These are phyloP conservation scores for Ploceus nigricollis DNA, from an alignment of 2,113 vertebrate species.

Conservation along the genomic window DNA sequence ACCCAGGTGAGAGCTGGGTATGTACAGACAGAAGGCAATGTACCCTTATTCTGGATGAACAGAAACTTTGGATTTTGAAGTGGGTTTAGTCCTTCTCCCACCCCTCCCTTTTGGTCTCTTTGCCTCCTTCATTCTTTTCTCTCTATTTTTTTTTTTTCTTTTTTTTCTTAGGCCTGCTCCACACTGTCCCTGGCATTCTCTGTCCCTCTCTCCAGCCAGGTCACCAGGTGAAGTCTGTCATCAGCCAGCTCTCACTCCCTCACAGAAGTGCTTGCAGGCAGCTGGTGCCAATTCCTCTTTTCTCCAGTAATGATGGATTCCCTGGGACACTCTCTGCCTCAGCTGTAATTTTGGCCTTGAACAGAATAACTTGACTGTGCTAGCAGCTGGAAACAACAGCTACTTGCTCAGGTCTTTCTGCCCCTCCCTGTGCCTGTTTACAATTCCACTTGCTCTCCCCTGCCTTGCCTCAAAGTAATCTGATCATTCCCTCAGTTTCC, in stretches of 20 bases:
- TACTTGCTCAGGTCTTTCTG: not conserved
- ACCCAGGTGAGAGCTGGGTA: rapidly evolving
- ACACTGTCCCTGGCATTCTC: not conserved
- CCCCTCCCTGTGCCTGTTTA: not conserved
- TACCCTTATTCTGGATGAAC: not conserved
- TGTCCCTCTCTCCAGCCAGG: not conserved
- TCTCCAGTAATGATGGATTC: not conserved
- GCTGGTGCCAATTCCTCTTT: not conserved
- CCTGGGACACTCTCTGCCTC: not conserved
- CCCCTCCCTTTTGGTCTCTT: not conserved
- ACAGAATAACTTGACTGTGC: not conserved
- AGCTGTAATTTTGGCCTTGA: slow-evolving; percentile 10
- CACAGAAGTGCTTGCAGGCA: not conserved
- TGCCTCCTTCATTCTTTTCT: not conserved
- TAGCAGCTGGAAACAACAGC: slow-evolving; percentile 32
- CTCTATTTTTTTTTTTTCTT: not conserved
- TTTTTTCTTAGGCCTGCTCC: not conserved
- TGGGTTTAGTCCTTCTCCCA: not conserved
- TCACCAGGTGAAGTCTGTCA: not conserved
- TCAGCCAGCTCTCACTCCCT: not conserved
- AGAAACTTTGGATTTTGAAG: not conserved
- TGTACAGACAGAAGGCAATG: not conserved
- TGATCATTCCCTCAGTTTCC: not conserved
- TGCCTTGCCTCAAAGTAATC: not conserved
- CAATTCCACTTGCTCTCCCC: not conserved